Evolutionary conservation across 2,113 vertebrate genomes (phyloP).

Genomic region (Corydoras maculifer): DNA sequence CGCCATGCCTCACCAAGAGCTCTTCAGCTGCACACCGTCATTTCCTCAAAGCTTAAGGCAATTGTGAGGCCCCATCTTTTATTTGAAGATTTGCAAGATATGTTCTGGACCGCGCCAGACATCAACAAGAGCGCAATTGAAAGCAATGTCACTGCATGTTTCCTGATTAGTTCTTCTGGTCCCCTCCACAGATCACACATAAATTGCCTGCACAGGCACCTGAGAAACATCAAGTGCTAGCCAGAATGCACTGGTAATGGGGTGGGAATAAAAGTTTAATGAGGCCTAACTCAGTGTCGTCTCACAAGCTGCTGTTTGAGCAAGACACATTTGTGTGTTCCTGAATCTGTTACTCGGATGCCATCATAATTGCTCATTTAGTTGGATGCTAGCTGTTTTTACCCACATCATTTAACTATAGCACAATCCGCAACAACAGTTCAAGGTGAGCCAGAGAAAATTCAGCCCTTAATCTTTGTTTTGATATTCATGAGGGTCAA

Average conservation of each 20-base stretch:
- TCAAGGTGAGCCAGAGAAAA: too few relatives aligned
- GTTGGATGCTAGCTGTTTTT: not conserved
- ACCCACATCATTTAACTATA: not conserved
- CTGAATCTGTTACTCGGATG: not conserved
- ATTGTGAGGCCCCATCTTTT: constrained; percentile 2
- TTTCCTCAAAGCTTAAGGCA: not conserved
- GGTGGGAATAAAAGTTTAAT: constrained; percentile 39
- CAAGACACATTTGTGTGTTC: constrained; percentile 1
- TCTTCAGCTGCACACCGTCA: not conserved
- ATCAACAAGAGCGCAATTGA: constrained; percentile 22
- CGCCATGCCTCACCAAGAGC: not conserved
- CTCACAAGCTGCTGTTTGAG: constrained; percentile 2
- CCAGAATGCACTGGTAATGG: constrained; percentile 29
- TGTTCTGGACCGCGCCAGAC: not conserved
- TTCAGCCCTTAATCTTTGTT: too few relatives aligned
- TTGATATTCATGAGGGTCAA: too few relatives aligned
- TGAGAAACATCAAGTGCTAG: constrained; percentile 4
- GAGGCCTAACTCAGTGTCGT: constrained; percentile 22
- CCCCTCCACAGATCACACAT: constrained; percentile 3
- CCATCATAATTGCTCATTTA: not conserved
- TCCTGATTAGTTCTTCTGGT: constrained; percentile 6
- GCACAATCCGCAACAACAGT: too few relatives aligned
- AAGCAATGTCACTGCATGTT: constrained; percentile 30
- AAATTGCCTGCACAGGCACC: constrained; percentile 18
- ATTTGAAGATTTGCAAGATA: not conserved